These are phyloP conservation scores for Diprion similis DNA, from an alignment of 1,140 invertebrate species.

Conservation along the genomic window DNA sequence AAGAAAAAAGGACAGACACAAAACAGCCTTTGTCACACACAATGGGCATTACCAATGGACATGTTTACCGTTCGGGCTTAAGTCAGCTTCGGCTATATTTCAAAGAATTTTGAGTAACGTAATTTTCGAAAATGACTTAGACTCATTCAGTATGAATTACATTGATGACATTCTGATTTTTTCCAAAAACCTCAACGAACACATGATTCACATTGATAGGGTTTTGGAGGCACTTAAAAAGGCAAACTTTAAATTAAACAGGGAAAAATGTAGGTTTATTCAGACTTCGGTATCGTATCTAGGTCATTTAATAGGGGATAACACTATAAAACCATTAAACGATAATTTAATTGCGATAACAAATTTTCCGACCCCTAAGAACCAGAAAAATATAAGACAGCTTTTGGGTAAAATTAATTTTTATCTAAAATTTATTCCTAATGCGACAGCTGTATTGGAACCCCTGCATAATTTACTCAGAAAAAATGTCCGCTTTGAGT, in stretches of 20 bases:
- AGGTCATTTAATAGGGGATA: constrained; percentile 13
- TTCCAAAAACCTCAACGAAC: background rate
- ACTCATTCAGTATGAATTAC: background rate
- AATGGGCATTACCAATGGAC: constrained; percentile 9
- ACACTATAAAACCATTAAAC: constrained; percentile 4
- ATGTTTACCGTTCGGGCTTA: background rate
- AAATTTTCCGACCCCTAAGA: background rate
- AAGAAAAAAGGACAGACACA: constrained; percentile 13
- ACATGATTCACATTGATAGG: background rate
- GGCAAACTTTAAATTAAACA: background rate
- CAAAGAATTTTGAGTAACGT: constrained; percentile 13
- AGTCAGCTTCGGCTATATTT: background rate
- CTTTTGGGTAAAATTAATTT: constrained; percentile 36
- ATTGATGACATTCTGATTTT: constrained; percentile 27
- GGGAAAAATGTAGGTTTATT: background rate
- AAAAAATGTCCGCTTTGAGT: constrained; percentile 24
- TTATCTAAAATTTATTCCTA: constrained; percentile 30
- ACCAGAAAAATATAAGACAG: constrained; percentile 19
- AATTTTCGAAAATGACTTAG: background rate
- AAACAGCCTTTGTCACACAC: constrained; percentile 2
- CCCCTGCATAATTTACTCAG: constrained; percentile 27
- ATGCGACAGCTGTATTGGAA: constrained; percentile 22
- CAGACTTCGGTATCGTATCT: background rate
- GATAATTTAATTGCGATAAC: background rate
- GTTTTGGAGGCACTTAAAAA: background rate